Evolutionary conservation across 2,113 vertebrate species (phyloP).

Genomic region (Piliocolobus tephrosceles): DNA sequence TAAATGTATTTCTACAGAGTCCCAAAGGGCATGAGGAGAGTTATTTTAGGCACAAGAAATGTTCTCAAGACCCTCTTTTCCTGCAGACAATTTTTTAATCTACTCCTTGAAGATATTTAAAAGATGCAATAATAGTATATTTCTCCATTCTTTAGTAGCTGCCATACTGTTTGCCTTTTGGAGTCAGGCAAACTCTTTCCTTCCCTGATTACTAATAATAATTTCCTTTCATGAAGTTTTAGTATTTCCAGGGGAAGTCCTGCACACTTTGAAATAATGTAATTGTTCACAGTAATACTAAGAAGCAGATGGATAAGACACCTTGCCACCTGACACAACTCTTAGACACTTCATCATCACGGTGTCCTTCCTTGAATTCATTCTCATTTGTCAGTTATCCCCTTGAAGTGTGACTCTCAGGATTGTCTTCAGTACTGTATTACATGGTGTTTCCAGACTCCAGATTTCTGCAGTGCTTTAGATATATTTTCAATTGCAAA

Average conservation of each 20-base stretch:
- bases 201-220: background rate
- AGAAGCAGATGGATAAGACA: background rate
- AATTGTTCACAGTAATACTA: background rate
- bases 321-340: background rate
- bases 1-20: background rate
- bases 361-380: background rate
- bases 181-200: background rate
- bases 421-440: background rate
- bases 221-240: background rate
- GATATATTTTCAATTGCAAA: background rate
- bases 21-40: background rate
- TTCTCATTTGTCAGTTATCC: background rate
- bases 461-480: background rate
- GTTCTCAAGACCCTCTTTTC: background rate
- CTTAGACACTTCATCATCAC: no score
- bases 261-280: background rate
- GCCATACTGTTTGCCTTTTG: background rate
- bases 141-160: background rate
- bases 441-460: background rate
- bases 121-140: background rate
- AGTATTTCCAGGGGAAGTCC: background rate
- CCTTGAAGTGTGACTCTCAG: background rate
- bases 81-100: background rate
- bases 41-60: background rate
- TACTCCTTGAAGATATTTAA: background rate